A percentile compares a stretch with the other conserved stretches of the same genome.
Conservation (phyloP, 2,888 invertebrate species). For the Blastobasis lacticolella region DNA sequence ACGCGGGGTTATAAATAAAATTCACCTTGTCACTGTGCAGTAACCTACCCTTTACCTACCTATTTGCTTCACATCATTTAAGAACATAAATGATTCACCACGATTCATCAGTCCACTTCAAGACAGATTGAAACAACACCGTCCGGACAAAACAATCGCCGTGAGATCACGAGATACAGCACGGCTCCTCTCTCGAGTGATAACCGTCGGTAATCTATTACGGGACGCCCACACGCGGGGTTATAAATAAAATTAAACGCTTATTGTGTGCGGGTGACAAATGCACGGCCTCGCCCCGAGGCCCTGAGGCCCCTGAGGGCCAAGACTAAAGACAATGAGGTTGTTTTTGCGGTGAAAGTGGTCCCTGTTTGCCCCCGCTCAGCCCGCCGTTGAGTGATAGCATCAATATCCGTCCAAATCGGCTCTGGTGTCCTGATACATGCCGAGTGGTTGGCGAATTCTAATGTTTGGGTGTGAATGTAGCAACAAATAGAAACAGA, state of each 20-base stretch:
- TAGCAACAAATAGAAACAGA: too few relatives aligned
- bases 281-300: constrained; percentile 34
- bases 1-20: constrained; percentile 48
- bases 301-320: constrained; percentile 3
- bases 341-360: too few relatives aligned
- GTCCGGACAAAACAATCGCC: too few relatives aligned
- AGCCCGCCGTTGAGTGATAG: constrained; percentile 11
- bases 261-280: constrained; percentile 65
- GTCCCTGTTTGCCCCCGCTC: constrained; percentile 43
- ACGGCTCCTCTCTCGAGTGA: constrained; percentile 28
- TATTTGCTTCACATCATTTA: too few relatives aligned
- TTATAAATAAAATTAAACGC: constrained; percentile 62
- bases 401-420: background rate
- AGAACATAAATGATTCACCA: too few relatives aligned
- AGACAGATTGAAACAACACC: too few relatives aligned
- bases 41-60: too few relatives aligned
- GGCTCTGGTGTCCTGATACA: background rate
- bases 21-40: too few relatives aligned
- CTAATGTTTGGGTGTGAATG: too few relatives aligned
- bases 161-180: background rate
- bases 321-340: too few relatives aligned
- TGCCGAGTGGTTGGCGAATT: too few relatives aligned
- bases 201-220: constrained; percentile 48
- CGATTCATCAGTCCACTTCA: too few relatives aligned
- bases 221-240: constrained; percentile 10